Evolutionary conservation across 2,888 invertebrate genomes (phyloP).

Genomic region (Limnephilus lunatus): DNA sequence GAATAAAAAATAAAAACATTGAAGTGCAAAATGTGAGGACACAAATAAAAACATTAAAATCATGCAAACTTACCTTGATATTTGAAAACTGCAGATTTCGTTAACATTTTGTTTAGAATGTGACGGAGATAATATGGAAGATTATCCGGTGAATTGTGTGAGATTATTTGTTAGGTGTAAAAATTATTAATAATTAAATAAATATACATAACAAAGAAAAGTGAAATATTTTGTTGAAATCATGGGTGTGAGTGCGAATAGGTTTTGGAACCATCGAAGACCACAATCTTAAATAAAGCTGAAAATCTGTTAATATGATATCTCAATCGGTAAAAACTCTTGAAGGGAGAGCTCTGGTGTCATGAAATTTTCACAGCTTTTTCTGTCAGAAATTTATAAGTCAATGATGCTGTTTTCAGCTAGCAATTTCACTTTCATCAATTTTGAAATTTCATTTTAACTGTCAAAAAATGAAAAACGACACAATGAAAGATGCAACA

Average conservation of each 20-base stretch:
- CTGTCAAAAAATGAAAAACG: not conserved
- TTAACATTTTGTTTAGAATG: not conserved
- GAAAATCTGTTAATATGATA: not conserved
- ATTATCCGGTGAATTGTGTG: not conserved
- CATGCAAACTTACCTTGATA: constrained; percentile 35
- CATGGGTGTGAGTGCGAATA: not conserved
- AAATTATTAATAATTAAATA: constrained; percentile 11
- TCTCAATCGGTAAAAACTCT: not conserved
- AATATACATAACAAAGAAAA: not conserved
- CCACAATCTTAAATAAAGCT: not conserved
- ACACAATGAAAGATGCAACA: not conserved
- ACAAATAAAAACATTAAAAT: not conserved
- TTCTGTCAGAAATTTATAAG: not conserved
- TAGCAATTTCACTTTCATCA: not conserved
- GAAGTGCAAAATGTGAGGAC: constrained; percentile 1
- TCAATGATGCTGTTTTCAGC: not conserved
- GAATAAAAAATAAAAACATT: not conserved
- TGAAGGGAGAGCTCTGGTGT: not conserved
- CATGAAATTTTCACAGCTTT: not conserved
- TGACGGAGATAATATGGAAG: not conserved
- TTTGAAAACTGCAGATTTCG: constrained; percentile 2
- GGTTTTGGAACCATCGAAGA: not conserved
- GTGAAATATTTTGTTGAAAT: not conserved
- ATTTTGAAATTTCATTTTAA: no score
- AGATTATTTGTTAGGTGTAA: not conserved